Percentiles rank a stretch among this genome's conserved stretches.
phyloP scores from a whole-genome alignment of 2,113 vertebrate species.

The Aspiorhynchus laticeps region DNA sequence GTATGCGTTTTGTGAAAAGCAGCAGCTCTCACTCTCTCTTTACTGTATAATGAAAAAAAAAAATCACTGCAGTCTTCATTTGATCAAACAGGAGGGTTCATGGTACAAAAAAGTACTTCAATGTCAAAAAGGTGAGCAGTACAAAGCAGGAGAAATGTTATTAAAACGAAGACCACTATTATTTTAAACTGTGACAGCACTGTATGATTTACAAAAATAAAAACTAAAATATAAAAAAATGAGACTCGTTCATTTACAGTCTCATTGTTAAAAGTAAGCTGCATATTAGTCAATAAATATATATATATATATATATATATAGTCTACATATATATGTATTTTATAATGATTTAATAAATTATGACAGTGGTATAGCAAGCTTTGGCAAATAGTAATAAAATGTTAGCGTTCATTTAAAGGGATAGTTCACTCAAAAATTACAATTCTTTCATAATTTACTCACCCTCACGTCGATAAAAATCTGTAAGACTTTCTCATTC shows the following conservation, averaged over 20 bases:
- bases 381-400: conserved; percentile 69
- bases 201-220: conserved; percentile 66
- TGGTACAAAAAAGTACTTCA: conserved; percentile 12
- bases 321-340: conserved; percentile 37
- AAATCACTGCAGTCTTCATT: not conserved
- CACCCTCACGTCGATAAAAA: not conserved
- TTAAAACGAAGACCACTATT: conserved; percentile 52
- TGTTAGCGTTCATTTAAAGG: conserved; percentile 18
- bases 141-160: conserved; percentile 21
- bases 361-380: conserved; percentile 61
- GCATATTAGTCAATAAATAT: conserved; percentile 61
- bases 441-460: not conserved
- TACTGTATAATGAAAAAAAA: conserved; percentile 36
- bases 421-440: not conserved
- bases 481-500: not conserved
- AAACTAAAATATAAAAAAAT: conserved; percentile 63
- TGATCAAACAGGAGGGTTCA: not conserved
- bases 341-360: conserved; percentile 59
- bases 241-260: conserved; percentile 50
- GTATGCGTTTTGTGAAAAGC: conserved; percentile 50
- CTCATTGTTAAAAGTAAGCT: conserved; percentile 66
- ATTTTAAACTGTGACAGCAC: conserved; percentile 40
- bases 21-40: conserved; percentile 39
- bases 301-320: conserved; percentile 66
- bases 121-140: conserved; percentile 13